phyloP scores from a whole-genome alignment of 2,888 invertebrate species.

The Drosophila leonis region DNA sequence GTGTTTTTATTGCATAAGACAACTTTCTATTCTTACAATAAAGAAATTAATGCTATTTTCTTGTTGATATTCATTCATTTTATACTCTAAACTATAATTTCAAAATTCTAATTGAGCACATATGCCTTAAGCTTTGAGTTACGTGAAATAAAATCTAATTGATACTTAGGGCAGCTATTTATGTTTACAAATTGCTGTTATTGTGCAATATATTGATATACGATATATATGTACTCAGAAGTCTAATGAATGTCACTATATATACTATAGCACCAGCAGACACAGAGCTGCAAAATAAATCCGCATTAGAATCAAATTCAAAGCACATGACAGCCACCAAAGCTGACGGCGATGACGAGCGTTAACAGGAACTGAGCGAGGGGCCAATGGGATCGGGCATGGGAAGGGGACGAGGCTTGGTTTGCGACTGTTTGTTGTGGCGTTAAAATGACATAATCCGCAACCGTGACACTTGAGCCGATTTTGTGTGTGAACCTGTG shows the following conservation, averaged over 20 bases:
- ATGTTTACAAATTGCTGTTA: slow-evolving; percentile 3
- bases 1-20: not conserved
- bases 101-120: not conserved
- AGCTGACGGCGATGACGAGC: slow-evolving; percentile 40
- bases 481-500: slow-evolving; percentile 58
- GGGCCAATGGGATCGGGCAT: not conserved
- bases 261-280: slow-evolving; percentile 25
- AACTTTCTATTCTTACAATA: slow-evolving; percentile 4
- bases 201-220: slow-evolving; percentile 6
- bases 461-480: slow-evolving; percentile 68
- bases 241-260: slow-evolving; percentile 11
- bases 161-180: slow-evolving; percentile 14
- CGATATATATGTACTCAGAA: not conserved
- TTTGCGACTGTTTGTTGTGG: slow-evolving; percentile 33
- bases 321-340: slow-evolving; percentile 50
- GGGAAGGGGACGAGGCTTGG: not conserved
- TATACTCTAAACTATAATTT: not conserved
- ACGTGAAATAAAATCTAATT: not conserved
- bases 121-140: not conserved
- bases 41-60: not conserved
- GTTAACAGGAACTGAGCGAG: slow-evolving; percentile 18
- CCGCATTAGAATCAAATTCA: slow-evolving; percentile 61
- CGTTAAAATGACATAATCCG: slow-evolving; percentile 69
- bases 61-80: too few species aligned
- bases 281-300: slow-evolving; percentile 38